Evolutionary conservation across 2,888 invertebrate genomes (phyloP), one percentile per base, ranked within the genome.

Genomic region (Cynaeus angustus): DNA sequence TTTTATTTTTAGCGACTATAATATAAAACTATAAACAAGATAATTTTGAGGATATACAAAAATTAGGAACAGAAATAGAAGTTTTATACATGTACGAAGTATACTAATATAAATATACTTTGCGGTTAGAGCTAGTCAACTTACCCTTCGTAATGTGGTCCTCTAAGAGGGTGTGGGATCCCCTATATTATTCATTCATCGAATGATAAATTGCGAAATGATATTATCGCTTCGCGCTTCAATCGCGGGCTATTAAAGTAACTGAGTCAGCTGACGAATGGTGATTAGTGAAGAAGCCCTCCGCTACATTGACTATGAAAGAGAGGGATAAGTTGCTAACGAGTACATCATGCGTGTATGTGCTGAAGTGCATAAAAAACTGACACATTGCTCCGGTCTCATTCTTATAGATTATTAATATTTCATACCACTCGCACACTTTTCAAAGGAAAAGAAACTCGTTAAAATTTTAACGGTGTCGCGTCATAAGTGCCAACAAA

Each of bases 261-360:
- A 73, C 78, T 78, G 76, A 78, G 74, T 78, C 78, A 77, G 78
- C 78, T 71, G 65, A 70, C 71, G 69, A 61, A 61, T 73, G 74
- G 73, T 76, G 78, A 77, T 77, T 78, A 78, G 77, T 72, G 75
- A 53, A 41, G 52, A 70, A 61, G 45, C 74, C 72, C 73, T 71
- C 30, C 70, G 66, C 52, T 67, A 71, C 68, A 70, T 48, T 62
- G 71, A 68, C 59, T 72, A 67, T 77, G 77, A 79, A 79, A 76
- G 75, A 79, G 75, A 77, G 72, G 77, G 78, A 79, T 80, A 78
- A 78, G 72, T 74, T 74, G 73, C 77, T 77, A 77, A 77, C 75
- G 76, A 78, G 74, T 73, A 72, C 73, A 73, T 73, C 77, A 74
- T 75, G 72, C 72, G 72, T 74, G 67, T 72, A 72, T 75, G 74